Conservation (phyloP, 2,113 vertebrate species). For the Chloroceryle aenea region DNA sequence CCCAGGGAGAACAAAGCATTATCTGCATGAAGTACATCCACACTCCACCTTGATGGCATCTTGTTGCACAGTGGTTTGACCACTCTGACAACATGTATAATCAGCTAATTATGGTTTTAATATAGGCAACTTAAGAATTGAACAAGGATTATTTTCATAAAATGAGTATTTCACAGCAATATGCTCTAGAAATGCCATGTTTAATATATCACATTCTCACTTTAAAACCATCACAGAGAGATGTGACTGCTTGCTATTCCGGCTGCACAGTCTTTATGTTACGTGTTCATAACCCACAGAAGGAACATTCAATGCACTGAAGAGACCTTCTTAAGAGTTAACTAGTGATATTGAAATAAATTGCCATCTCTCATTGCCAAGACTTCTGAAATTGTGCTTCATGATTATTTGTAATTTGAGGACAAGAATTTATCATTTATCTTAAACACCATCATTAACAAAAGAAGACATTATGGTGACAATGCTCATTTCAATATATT, state of each 20-base stretch:
- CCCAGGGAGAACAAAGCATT: constrained; percentile 88
- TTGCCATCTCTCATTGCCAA: not conserved
- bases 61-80: constrained; percentile 81
- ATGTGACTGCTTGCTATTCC: not conserved
- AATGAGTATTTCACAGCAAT: not conserved
- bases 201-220: not conserved
- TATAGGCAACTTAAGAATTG: not conserved
- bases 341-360: not conserved
- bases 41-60: constrained; percentile 75
- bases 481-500: not conserved
- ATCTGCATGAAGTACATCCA: constrained; percentile 80
- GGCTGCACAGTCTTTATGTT: not conserved
- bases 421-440: not conserved
- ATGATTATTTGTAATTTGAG: not conserved
- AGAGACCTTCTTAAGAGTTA: not conserved
- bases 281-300: not conserved
- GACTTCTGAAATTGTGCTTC: not conserved
- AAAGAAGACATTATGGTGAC: not conserved
- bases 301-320: not conserved
- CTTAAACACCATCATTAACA: not conserved
- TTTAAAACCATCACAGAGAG: not conserved
- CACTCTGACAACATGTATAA: constrained; percentile 80
- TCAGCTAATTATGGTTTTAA: not conserved
- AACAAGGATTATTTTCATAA: not conserved
- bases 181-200: not conserved